phyloP scores from a whole-genome alignment of 2,113 vertebrate species.

The Dasyornis broadbenti region DNA sequence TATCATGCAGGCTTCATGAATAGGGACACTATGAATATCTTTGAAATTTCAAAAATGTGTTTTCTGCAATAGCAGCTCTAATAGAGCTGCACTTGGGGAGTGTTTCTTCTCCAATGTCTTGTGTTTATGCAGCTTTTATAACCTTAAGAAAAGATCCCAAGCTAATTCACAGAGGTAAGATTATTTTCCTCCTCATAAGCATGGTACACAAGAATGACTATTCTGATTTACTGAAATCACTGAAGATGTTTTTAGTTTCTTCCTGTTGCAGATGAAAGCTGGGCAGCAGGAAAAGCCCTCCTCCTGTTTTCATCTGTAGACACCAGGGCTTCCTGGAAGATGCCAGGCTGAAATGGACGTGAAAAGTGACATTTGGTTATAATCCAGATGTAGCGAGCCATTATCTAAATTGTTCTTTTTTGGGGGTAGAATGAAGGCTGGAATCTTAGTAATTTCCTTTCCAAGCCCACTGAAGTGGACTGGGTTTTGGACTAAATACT shows the following conservation, averaged over 20 bases:
- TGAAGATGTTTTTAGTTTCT: background rate
- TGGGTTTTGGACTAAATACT: conserved; percentile 5
- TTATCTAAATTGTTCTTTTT: conserved; percentile 38
- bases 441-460: conserved; percentile 13
- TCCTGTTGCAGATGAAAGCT: background rate
- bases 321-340: background rate
- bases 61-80: background rate
- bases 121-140: conserved; percentile 3
- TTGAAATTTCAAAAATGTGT: background rate
- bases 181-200: background rate
- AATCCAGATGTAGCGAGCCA: background rate
- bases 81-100: background rate
- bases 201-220: background rate
- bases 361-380: conserved; percentile 23
- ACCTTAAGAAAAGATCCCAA: background rate
- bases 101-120: background rate
- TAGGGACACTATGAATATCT: background rate
- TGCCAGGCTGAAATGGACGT: background rate
- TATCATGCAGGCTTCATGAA: background rate
- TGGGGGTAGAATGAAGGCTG: background rate
- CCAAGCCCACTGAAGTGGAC: conserved; percentile 10
- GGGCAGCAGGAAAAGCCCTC: background rate
- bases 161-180: background rate
- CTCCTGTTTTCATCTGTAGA: background rate
- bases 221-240: background rate